Base-by-base conservation (phyloP, 2,888 invertebrate genomes). In the Brachyopa scutellaris region DNA sequence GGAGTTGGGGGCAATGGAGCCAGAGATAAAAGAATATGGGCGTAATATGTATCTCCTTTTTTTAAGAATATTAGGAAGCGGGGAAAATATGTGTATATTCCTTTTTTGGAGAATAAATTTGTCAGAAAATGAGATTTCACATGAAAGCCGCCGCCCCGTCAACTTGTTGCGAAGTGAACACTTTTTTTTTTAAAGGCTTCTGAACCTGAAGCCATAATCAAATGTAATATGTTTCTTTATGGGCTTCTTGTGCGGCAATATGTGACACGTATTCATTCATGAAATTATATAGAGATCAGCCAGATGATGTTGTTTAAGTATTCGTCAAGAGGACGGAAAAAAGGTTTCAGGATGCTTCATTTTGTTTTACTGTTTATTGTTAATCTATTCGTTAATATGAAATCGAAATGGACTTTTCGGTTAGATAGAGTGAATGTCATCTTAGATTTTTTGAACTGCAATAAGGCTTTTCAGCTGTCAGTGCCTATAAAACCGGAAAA, bases 141-240 rank as follows among this genome's bases (percentile, higher is more conserved):
- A 59, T 59, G 49, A 70, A 40, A 49, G 23, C n/a, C n/a, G n/a
- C n/a, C n/a, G 6, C 4, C 40, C 31, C 23, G 40, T 70, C 51
- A 51, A 70, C 70, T 70, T 70, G 70, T 70, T 70, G 70, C 59
- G 29, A 61, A 40, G 19, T 33, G 45, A 49, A 23, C 5, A 11
- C n/a, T 13, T 36, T 36, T 5, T 11, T 11, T 36, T 11, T 36
- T 51, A n/a, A n/a, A 38, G 23, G 29, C 11, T 29, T 0, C 19
- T 23, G 29, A 8, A 9, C 26, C 31, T n/a, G 23, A 19, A 23
- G 21, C 40, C 31, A 23, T 51, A 70, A 61, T 51, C 49, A 61
- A 33, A 42, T 40, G 59, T 42, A 70, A 61, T 42, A 11, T 51
- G 49, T 23, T 38, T 5, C 29, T 42, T 57, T 69, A 47, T 57